These are phyloP conservation scores for Lithobates sylvaticus DNA, from an alignment of 2,797 vertebrate genomes.

Conservation along the genomic window DNA sequence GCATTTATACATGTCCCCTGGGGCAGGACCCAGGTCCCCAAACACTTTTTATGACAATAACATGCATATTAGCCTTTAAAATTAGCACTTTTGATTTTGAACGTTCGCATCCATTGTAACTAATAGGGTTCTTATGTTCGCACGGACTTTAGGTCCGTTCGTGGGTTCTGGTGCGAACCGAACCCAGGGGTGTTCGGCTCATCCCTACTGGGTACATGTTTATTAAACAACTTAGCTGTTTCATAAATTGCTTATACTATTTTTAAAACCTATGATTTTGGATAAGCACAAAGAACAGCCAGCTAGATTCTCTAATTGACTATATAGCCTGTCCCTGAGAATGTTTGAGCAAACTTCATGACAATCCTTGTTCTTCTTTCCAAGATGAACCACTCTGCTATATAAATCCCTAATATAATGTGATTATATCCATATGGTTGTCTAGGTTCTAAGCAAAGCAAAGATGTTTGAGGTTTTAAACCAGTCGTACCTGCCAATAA, in stretches of 20 bases:
- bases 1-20: too few relatives aligned
- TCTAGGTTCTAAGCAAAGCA: background rate
- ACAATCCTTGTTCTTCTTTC: background rate
- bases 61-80: too few relatives aligned
- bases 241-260: background rate
- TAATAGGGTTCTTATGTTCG: too few relatives aligned
- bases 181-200: too few relatives aligned
- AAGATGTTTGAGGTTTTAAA: background rate
- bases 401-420: background rate
- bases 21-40: too few relatives aligned
- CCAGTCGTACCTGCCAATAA: slow-evolving; percentile 7
- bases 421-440: slow-evolving; percentile 34
- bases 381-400: slow-evolving; percentile 13
- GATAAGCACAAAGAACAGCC: background rate
- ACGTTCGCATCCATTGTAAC: too few relatives aligned
- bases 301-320: background rate
- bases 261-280: background rate
- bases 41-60: too few relatives aligned
- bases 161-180: too few relatives aligned
- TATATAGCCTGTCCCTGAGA: background rate
- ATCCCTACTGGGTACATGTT: background rate
- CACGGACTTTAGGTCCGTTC: too few relatives aligned
- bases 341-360: background rate
- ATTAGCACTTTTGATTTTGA: too few relatives aligned
- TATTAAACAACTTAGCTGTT: background rate